Base-by-base conservation (phyloP, 2,113 vertebrate genomes). In the Zosterops japonicus region DNA sequence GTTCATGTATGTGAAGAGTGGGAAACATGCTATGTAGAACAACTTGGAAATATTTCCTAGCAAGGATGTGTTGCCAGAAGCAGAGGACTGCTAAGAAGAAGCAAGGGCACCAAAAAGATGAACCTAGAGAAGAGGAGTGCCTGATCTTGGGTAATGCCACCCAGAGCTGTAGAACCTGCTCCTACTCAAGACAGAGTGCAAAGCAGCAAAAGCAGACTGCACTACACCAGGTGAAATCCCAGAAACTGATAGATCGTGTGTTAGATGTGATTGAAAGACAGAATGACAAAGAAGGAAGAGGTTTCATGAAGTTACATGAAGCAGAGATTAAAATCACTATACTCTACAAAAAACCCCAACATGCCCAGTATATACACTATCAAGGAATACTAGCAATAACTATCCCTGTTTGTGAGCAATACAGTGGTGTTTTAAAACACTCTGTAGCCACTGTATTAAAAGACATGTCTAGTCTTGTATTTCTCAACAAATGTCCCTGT, bases 391-490 rank as follows among this genome's bases (percentile, higher is more conserved):
- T 60, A 89, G 78, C 91, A 92, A 72, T 39, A 82, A 55, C 65
- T 82, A 28, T 90, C 53, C 33, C 68, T 81, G 50, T 61, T 96
- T 90, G 67, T 84, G 52, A 91, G 64, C 77, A 83, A 22, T 71
- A 64, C 7, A 50, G 46, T 33, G 17, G 41, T 84, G 68, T 83
- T 94, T 91, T 80, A 70, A 92, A 90, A 87, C 60, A 35, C 41
- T 82, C 72, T 64, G 75, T 88, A 79, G 68, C 69, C 44, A 28
- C 80, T 61, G 61, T 82, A 82, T 90, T 93, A 95, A 94, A 94
- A 96, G 46, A 81, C 36, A 31, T 74, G 70, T 81, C 92, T 95
- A 70, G 64, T 92, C 96, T 97, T 96, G 75, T 92, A 86, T 83
- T 89, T 91, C 77, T 90, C 90, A 91, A 83, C 68, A 95, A 95